These are phyloP conservation scores for Hystrix brachyura DNA, from an alignment of 2,113 vertebrate genomes.

Conservation along the genomic window DNA sequence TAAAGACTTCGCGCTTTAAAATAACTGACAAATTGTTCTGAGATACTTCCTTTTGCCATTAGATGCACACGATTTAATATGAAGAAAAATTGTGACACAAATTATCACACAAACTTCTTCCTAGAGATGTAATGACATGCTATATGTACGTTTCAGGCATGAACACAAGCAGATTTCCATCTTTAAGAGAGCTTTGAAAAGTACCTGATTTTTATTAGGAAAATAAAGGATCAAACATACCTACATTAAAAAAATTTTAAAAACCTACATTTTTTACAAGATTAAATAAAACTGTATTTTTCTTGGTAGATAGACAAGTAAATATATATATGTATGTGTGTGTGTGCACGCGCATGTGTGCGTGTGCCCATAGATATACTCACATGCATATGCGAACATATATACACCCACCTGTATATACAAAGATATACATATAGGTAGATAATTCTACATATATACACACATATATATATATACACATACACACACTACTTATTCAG, in stretches of 20 bases:
- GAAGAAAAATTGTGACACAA: background rate
- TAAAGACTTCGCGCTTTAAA: constrained; percentile 4
- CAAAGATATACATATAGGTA: background rate
- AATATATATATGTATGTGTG: too few relatives aligned
- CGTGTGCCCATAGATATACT: background rate
- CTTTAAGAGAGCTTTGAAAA: background rate
- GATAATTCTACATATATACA: background rate
- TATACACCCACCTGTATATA: background rate
- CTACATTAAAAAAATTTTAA: background rate
- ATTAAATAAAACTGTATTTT: background rate
- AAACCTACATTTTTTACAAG: background rate
- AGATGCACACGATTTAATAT: background rate
- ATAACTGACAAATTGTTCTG: background rate
- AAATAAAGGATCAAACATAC: background rate
- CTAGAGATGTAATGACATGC: background rate
- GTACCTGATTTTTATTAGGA: background rate
- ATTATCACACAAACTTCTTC: background rate
- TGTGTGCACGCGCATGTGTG: background rate
- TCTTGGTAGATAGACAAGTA: background rate
- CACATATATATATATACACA: background rate
- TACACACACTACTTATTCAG: constrained; percentile 5
- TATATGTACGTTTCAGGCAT: background rate
- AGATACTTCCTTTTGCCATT: background rate
- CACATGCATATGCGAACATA: background rate
- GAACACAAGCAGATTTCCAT: background rate